Conservation (phyloP, 1,140 invertebrate genomes). For the Brachionus paranguensis region DNA sequence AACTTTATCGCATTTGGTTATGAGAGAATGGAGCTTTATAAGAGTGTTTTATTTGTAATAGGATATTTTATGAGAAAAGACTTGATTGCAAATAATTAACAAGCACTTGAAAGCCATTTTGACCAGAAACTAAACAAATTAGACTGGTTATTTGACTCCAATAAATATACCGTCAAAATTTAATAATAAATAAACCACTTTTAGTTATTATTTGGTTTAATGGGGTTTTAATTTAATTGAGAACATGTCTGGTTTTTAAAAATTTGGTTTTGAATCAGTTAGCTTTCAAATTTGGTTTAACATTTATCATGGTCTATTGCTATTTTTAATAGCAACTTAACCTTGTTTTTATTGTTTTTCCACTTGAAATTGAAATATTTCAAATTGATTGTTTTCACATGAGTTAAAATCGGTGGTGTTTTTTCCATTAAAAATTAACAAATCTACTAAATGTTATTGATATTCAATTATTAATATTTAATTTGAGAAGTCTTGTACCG, state of each 20-base stretch:
- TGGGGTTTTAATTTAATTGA: background rate
- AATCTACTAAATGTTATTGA: background rate
- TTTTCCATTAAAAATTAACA: background rate
- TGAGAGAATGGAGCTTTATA: background rate
- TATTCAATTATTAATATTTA: background rate
- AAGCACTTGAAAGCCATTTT: background rate
- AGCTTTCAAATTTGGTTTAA: background rate
- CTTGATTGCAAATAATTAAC: slow-evolving; percentile 6
- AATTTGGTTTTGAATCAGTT: background rate
- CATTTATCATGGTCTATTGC: slow-evolving; percentile 16
- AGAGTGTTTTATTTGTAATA: background rate
- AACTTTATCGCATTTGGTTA: background rate
- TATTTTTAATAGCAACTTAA: background rate
- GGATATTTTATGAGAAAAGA: background rate
- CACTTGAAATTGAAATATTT: background rate
- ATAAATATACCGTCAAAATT: background rate
- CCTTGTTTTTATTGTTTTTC: slow-evolving; percentile 4
- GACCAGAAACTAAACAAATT: background rate
- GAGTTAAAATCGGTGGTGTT: background rate
- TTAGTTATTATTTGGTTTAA: background rate
- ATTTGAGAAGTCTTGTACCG: background rate
- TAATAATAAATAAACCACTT: background rate
- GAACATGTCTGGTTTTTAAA: background rate
- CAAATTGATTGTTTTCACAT: slow-evolving; percentile 17
- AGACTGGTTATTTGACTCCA: slow-evolving; percentile 27